phyloP scores from a whole-genome alignment of 2,113 vertebrate genomes.

The Daboia siamensis region DNA sequence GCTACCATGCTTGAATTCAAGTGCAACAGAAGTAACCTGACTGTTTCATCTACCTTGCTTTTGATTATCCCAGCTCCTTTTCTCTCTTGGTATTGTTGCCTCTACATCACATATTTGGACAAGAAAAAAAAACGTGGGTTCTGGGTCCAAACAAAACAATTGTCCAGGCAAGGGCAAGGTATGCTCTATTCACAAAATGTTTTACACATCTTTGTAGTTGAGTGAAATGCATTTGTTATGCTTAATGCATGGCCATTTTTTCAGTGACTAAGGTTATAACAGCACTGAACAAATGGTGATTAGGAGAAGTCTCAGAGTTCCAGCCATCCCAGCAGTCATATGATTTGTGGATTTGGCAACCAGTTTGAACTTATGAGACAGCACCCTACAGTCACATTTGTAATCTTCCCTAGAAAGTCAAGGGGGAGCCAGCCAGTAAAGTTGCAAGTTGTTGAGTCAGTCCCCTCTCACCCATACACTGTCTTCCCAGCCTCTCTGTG shows the following conservation, averaged over 20 bases:
- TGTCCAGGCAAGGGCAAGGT: not conserved
- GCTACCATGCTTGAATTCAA: not conserved
- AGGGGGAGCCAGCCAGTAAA: not conserved
- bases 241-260: not conserved
- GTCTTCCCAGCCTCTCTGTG: not conserved
- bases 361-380: not conserved
- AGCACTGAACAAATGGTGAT: not conserved
- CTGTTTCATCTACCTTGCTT: not conserved
- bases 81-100: not conserved
- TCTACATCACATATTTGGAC: not conserved
- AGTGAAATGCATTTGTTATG: not conserved
- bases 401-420: not conserved
- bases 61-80: not conserved
- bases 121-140: not conserved
- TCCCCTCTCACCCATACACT: not conserved
- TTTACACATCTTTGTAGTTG: not conserved
- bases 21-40: not conserved
- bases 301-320: not conserved
- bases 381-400: not conserved
- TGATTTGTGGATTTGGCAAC: not conserved
- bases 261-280: not conserved
- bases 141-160: not conserved
- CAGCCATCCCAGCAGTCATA: not conserved
- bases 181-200: not conserved
- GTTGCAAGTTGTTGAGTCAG: not conserved